Conservation (phyloP, 2,888 invertebrate species). For the Acleris laterana region DNA sequence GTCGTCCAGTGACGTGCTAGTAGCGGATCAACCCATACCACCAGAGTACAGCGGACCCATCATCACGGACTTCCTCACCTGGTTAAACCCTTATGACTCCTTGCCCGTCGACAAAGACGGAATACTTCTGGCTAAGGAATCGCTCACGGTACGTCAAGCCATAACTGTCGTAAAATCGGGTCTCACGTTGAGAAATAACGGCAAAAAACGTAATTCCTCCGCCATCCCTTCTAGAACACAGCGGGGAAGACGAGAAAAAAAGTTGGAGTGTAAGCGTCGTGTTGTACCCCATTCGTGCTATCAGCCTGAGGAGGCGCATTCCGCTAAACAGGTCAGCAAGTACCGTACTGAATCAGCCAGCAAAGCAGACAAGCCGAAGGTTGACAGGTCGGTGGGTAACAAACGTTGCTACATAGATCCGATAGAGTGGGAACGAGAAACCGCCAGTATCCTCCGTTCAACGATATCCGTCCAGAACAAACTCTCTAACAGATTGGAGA, state of each 20-base stretch:
- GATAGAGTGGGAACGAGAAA: slow-evolving; percentile 82
- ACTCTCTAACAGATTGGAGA: slow-evolving; percentile 59
- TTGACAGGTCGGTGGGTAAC: slow-evolving; percentile 79
- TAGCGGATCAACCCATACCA: slow-evolving; percentile 63
- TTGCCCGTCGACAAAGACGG: slow-evolving; percentile 71
- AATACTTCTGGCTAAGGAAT: slow-evolving; percentile 64
- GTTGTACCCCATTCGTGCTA: slow-evolving; percentile 76
- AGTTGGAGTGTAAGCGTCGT: slow-evolving; percentile 69
- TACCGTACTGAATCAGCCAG: slow-evolving; percentile 76
- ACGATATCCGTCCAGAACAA: slow-evolving; percentile 78
- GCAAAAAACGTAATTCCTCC: slow-evolving; percentile 81
- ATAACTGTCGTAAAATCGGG: slow-evolving; percentile 77
- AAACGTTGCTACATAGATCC: slow-evolving; percentile 83
- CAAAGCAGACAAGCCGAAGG: slow-evolving; percentile 67
- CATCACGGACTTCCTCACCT: slow-evolving; percentile 87
- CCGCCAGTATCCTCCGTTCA: slow-evolving; percentile 80
- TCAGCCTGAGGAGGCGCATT: slow-evolving; percentile 61
- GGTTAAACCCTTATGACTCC: slow-evolving; percentile 83
- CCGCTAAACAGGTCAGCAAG: slow-evolving; percentile 57
- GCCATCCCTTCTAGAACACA: slow-evolving; percentile 78
- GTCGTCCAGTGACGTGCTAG: slow-evolving; percentile 57
- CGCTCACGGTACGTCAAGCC: slow-evolving; percentile 79
- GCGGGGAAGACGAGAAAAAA: slow-evolving; percentile 78
- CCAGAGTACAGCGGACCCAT: slow-evolving; percentile 86
- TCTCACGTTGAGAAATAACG: slow-evolving; percentile 62